phyloP scores from a whole-genome alignment of 2,888 invertebrate genomes.

The Aproaerema taeniolella region DNA sequence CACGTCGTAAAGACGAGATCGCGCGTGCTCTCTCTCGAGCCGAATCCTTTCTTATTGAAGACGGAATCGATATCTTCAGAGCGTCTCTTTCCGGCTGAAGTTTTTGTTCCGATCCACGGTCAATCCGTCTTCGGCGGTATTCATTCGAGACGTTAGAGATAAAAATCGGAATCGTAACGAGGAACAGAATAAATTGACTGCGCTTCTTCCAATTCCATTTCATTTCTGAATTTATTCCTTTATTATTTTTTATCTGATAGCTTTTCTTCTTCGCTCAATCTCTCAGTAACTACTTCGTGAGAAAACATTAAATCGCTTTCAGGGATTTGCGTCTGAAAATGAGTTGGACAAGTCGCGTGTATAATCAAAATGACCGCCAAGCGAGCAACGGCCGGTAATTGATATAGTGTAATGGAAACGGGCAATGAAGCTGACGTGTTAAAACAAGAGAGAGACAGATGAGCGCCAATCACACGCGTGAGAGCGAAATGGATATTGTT shows the following conservation, averaged over 20 bases:
- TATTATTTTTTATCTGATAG: slow-evolving; percentile 47
- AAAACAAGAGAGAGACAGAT: slow-evolving; percentile 60
- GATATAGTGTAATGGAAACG: slow-evolving; percentile 74
- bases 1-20: slow-evolving; percentile 67
- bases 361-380: slow-evolving; percentile 37
- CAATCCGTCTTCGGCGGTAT: slow-evolving; percentile 68
- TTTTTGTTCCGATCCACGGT: slow-evolving; percentile 66
- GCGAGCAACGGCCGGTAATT: slow-evolving; percentile 50
- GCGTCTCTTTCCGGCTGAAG: slow-evolving; percentile 67
- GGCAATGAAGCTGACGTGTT: slow-evolving; percentile 65
- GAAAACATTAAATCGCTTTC: slow-evolving; percentile 13
- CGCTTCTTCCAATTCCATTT: slow-evolving; percentile 49
- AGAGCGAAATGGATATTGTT: slow-evolving; percentile 55
- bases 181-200: slow-evolving; percentile 59
- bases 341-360: slow-evolving; percentile 16
- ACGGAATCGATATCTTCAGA: slow-evolving; percentile 64
- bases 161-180: slow-evolving; percentile 64
- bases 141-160: slow-evolving; percentile 63
- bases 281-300: slow-evolving; percentile 14
- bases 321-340: slow-evolving; percentile 7
- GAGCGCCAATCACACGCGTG: slow-evolving; percentile 39
- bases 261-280: slow-evolving; percentile 26
- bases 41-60: slow-evolving; percentile 60
- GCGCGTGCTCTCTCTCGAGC: slow-evolving; percentile 52
- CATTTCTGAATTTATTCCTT: slow-evolving; percentile 49